Evolutionary conservation across 1,140 invertebrate genomes (phyloP).

Genomic region (Microvelia longipes): DNA sequence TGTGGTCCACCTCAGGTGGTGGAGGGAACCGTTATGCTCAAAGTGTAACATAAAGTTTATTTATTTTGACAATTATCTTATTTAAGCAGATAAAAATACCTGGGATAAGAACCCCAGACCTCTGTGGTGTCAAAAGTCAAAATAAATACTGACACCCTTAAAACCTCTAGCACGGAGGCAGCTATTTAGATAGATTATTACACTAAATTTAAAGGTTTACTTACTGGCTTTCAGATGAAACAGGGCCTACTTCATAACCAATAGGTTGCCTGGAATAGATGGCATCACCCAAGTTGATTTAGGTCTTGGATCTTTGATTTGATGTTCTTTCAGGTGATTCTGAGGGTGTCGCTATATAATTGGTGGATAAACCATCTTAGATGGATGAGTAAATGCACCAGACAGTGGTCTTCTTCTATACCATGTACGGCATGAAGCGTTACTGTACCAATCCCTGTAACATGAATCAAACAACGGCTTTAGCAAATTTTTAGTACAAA

Average conservation of each 20-base stretch:
- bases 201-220: conserved; percentile 33
- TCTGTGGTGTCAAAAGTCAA: too few species aligned
- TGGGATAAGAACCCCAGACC: too few species aligned
- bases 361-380: conserved; percentile 86
- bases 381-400: conserved; percentile 73
- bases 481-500: not conserved
- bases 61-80: too few species aligned
- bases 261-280: conserved; percentile 58
- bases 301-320: conserved; percentile 22
- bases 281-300: conserved; percentile 45
- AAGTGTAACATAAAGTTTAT: too few species aligned
- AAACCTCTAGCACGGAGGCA: too few species aligned
- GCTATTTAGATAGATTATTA: too few species aligned
- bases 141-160: too few species aligned
- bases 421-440: conserved; percentile 71
- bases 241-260: conserved; percentile 63
- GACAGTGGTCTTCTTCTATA: conserved; percentile 63
- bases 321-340: conserved; percentile 41
- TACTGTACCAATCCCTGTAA: conserved; percentile 68
- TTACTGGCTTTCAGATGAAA: conserved; percentile 76
- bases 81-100: too few species aligned
- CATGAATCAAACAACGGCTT: not conserved
- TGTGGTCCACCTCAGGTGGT: too few species aligned
- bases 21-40: too few species aligned
- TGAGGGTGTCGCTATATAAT: conserved; percentile 59